Evolutionary conservation across 1,140 invertebrate species (phyloP).

Genomic region (Dryas iulia): DNA sequence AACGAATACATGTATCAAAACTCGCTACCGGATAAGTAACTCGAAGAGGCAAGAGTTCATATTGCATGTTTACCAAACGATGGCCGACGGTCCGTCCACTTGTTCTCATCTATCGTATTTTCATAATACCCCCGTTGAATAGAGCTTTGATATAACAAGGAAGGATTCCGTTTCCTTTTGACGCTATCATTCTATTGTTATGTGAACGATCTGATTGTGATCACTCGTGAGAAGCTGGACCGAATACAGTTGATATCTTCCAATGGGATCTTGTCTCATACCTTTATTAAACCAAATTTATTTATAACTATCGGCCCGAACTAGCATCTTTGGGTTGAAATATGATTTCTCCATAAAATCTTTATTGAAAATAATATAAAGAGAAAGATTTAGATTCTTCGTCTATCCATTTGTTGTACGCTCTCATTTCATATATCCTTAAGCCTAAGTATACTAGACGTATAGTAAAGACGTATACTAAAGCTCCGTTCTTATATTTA

Average conservation of each 20-base stretch:
- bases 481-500: too few relatives aligned
- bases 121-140: constrained; percentile 64
- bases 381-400: too few relatives aligned
- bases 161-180: constrained; percentile 56
- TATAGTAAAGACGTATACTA: too few relatives aligned
- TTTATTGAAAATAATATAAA: background rate
- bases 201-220: constrained; percentile 36
- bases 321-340: too few relatives aligned
- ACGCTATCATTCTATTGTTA: constrained; percentile 31
- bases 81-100: constrained; percentile 28
- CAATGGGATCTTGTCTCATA: background rate
- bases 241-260: background rate
- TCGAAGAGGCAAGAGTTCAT: constrained; percentile 47
- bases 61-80: constrained; percentile 70
- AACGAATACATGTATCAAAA: constrained; percentile 42
- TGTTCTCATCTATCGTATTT: constrained; percentile 60
- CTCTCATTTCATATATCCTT: too few relatives aligned
- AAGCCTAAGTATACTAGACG: too few relatives aligned
- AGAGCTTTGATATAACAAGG: constrained; percentile 60
- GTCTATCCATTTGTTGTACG: too few relatives aligned
- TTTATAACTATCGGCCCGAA: background rate
- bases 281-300: background rate
- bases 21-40: constrained; percentile 43
- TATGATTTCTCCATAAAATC: too few relatives aligned
- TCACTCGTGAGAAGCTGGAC: constrained; percentile 19